Evolutionary conservation across 2,113 vertebrate genomes (phyloP), one percentile per base, ranked within the genome.

Genomic region (Hypomesus transpacificus): DNA sequence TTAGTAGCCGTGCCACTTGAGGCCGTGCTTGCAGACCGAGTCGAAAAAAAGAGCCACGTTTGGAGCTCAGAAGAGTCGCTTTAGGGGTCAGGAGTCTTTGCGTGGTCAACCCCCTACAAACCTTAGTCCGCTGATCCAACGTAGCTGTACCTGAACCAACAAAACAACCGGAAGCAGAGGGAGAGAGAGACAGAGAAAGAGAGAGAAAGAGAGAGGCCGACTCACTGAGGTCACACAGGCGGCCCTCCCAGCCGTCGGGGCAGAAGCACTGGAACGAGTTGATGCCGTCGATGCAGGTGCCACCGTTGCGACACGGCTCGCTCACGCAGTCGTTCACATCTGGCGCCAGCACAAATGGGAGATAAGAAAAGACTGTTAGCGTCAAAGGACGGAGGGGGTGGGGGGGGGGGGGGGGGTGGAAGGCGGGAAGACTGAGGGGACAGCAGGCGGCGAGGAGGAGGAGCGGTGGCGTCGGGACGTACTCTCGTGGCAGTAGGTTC

Each of bases 401-500:
- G 17, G 18, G n/a, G 4, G 26, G 28, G 28, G 60, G n/a, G n/a
- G n/a, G n/a, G 18, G 58, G 58, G 58, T 2, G 56, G 1, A 7
- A 54, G 17, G 26, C 31, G 17, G 68, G 58, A 6, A 26, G 31
- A 52, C 21, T 53, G 17, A 9, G 26, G 4, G 1, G 5, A 26
- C 18, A 50, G 17, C 63, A 22, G 28, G n/a, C 4, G 63, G 13
- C 28, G 63, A n/a, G 63, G n/a, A 34, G 63, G n/a, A 34, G 2
- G 63, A 21, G 14, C 8, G 31, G 1, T 4, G 50, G 0, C 1
- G 8, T 52, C 18, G 1, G 39, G 24, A 91, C 97, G 87, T 91
- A 99, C 97, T 99, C 87, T 99, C 96, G 2, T 99, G 97, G 82
- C 97, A 98, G 86, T 98, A 98, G 62, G 87, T 79, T 69, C 97